Base-by-base conservation (phyloP, 2,113 vertebrate genomes). In the Sinocyclocheilus anshuiensis region DNA sequence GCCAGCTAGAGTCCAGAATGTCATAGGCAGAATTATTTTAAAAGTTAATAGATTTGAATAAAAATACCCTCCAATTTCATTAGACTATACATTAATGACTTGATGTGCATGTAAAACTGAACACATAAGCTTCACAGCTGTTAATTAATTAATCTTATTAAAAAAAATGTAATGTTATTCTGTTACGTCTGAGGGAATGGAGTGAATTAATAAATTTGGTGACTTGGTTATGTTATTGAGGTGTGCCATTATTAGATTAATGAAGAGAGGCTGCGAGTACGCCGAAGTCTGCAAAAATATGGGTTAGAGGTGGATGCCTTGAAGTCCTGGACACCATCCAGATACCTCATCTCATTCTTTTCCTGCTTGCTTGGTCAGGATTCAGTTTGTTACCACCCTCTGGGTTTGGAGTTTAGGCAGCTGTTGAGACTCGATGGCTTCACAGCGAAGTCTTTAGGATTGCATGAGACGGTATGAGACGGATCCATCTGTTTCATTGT, bases 181-280 rank as follows among this genome's bases (percentile, higher is more conserved):
- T 33, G 77, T 11, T 36, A 36, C 39, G 53, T 4, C 18, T 8
- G 16, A 72, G 20, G 71, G 77, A 75, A 80, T 50, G 48, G 72
- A 13, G 61, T 29, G 75, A 59, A 76, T 77, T 86, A 79, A 84
- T 86, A 85, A 87, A 85, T 84, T 42, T 59, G 65, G 59, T 61
- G 33, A 65, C 86, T 76, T 45, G 75, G 77, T 83, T 45, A 83
- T 86, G 79, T 57, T 84, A 77, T 87, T 89, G 85, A 87, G 86
- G 11, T 50, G 63, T 18, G 74, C 42, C 63, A n/a, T 79, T 48
- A 81, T 86, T 83, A 74, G n/a, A 90, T 90, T 85, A 85, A 87
- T 78, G 74, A 81, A 36, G 61, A n/a, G 22, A 29, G 13, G n/a
- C 78, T 20, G 63, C 78, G 77, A 87, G 63, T 69, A 50, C 13